Base-by-base conservation (phyloP, 2,888 invertebrate genomes). In the Phania funesta region DNA sequence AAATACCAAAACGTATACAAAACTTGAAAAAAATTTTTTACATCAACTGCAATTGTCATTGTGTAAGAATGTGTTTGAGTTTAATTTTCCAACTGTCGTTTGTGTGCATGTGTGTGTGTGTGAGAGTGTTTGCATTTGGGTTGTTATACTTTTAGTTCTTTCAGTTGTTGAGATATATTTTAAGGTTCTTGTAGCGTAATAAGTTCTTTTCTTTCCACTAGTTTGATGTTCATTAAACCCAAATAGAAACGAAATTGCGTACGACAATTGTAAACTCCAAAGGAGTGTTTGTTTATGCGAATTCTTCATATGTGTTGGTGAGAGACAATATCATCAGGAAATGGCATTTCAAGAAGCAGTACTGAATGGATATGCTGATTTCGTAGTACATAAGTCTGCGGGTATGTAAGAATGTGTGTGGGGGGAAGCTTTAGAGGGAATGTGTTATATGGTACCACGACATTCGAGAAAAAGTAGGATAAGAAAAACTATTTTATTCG, bases 141-240 rank as follows among this genome's bases (percentile, higher is more conserved):
- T 44, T 76, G 56, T 16, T 52, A 44, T 32, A 62, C 56, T 26
- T 24, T 56, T 65, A 41, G 48, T 48, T 32, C 65, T 20, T 48
- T 56, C 7, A 24, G 62, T 64, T 48, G 1, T 46, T 46, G 13
- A n/a, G 13, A 11, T 32, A 11, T 11, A 32, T 58, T 46, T 56
- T 56, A 22, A 24, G 16, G 48, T 64, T 64, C 44, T 46, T 54
- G 18, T 48, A 56, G 70, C 62, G 54, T 46, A 54, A 77, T 70
- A 77, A 77, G 54, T 77, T 70, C 38, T 48, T 60, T 64, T 29
- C 54, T 65, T 64, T 71, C 44, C 52, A 29, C 60, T 67, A 50
- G 58, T 44, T 75, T 60, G 80, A 32, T 77, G 73, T 81, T 81
- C 81, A 81, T 81, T 81, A 81, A 81, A 77, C 48, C 62, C 67